Evolutionary conservation across 2,797 vertebrate species (phyloP).

Genomic region (Pygocentrus nattereri): DNA sequence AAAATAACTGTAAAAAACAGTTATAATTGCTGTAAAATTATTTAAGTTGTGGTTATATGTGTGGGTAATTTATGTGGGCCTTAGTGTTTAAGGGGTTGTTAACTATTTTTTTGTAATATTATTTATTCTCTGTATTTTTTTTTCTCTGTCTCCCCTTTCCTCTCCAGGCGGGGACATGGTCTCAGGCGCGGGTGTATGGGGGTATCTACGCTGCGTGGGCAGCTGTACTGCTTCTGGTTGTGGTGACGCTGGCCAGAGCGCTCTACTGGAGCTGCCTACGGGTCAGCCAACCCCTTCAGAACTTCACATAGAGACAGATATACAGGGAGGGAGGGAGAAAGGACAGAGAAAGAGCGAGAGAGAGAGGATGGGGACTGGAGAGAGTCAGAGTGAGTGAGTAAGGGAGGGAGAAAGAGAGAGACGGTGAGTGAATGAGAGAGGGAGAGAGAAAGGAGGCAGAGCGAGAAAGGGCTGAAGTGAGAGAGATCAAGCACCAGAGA

Average conservation of each 20-base stretch:
- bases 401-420: neutral
- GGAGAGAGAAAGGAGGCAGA: neutral
- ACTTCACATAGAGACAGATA: slow-evolving; percentile 80
- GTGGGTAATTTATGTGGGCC: too few species aligned
- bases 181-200: slow-evolving; percentile 81
- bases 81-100: too few species aligned
- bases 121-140: neutral
- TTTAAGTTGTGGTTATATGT: too few species aligned
- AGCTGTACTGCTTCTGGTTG: slow-evolving; percentile 83
- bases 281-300: slow-evolving; percentile 93
- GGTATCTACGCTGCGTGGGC: slow-evolving; percentile 93
- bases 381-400: neutral
- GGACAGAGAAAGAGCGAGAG: neutral
- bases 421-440: neutral
- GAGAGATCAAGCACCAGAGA: neutral
- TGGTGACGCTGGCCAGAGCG: slow-evolving; percentile 86
- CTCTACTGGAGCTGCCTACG: slow-evolving; percentile 94
- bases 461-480: neutral
- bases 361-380: neutral
- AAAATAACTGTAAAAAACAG: too few species aligned
- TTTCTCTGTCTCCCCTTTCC: slow-evolving; percentile 30
- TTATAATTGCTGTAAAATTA: too few species aligned
- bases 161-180: slow-evolving; percentile 87
- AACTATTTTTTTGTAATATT: too few species aligned
- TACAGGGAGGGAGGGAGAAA: neutral